Evolutionary conservation across 2,888 invertebrate species (phyloP).

Genomic region (Girardia tigrina): DNA sequence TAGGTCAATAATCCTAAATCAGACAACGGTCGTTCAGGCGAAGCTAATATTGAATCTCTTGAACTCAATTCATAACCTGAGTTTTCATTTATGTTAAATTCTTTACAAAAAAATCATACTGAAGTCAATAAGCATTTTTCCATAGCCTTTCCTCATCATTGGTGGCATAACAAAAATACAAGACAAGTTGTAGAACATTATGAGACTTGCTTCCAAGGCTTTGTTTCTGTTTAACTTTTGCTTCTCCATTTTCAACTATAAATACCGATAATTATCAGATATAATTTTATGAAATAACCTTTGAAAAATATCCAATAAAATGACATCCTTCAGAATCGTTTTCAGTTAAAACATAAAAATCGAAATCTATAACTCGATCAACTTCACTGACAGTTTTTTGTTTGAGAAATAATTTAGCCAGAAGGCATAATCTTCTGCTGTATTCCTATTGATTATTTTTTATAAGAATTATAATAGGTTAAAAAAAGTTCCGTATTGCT

Average conservation of each 20-base stretch:
- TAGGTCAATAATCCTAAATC: conserved; percentile 92
- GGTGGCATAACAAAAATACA: conserved; percentile 91
- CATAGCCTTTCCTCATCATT: conserved; percentile 89
- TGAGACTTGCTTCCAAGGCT: background rate
- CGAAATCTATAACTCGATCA: conserved; percentile 87
- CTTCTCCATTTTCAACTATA: conserved; percentile 33
- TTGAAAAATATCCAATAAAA: conserved; percentile 92
- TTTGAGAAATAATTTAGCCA: conserved; percentile 94
- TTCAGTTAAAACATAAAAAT: conserved; percentile 94
- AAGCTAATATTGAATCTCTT: conserved; percentile 92
- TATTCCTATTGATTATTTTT: conserved; percentile 58
- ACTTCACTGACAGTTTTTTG: conserved; percentile 81
- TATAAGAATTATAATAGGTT: no score
- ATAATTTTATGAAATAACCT: conserved; percentile 52
- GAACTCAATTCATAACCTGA: conserved; percentile 84
- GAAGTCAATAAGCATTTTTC: conserved; percentile 89
- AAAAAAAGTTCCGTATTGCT: no score
- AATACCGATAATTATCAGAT: background rate
- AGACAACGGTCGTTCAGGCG: conserved; percentile 91
- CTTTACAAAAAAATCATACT: conserved; percentile 64
- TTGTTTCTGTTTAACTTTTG: conserved; percentile 32
- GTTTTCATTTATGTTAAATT: conserved; percentile 21
- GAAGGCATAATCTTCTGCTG: conserved; percentile 85
- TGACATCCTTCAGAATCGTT: conserved; percentile 67
- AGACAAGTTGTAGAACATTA: conserved; percentile 84